Evolutionary conservation across 2,888 invertebrate genomes (phyloP).

Genomic region (Meteorus cinctellus): DNA sequence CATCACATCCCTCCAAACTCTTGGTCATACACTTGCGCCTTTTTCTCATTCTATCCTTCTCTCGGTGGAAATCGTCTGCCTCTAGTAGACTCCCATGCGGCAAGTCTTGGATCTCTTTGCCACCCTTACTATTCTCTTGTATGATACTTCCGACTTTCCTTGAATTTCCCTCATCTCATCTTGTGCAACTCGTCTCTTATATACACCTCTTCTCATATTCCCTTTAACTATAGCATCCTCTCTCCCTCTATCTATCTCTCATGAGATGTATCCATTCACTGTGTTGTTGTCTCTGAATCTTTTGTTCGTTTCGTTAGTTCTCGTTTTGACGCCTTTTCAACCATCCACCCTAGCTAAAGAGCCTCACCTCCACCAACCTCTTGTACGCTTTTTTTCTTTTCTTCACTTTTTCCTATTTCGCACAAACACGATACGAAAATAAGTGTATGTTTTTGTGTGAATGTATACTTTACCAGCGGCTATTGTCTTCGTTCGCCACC

Average conservation of each 20-base stretch:
- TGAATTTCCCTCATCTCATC: conserved; percentile 24
- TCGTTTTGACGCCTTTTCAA: conserved; percentile 37
- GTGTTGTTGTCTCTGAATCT: conserved; percentile 15
- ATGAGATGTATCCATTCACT: neutral
- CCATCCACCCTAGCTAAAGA: conserved; percentile 5
- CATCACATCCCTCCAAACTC: neutral
- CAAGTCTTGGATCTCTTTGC: conserved; percentile 14
- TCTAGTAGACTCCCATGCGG: neutral
- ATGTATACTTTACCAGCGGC: conserved; percentile 16
- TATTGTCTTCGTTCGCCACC: conserved; percentile 29
- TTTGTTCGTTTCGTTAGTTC: conserved; percentile 38
- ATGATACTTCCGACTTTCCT: conserved; percentile 24
- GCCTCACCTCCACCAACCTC: neutral
- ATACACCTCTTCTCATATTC: conserved; percentile 4
- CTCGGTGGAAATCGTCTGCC: neutral
- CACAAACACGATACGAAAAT: neutral
- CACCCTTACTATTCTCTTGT: conserved; percentile 3
- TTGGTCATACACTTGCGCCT: conserved; percentile 10
- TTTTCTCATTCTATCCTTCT: conserved; percentile 1
- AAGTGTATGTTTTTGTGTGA: neutral
- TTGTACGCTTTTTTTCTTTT: neutral
- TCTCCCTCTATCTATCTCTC: neutral
- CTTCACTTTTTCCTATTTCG: neutral
- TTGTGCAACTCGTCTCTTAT: neutral
- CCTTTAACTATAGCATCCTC: neutral